Percentiles rank a stretch among this genome's conserved stretches.
These are phyloP conservation scores for Corvus cornix DNA, from an alignment of 2,113 vertebrate genomes.

Conservation along the genomic window DNA sequence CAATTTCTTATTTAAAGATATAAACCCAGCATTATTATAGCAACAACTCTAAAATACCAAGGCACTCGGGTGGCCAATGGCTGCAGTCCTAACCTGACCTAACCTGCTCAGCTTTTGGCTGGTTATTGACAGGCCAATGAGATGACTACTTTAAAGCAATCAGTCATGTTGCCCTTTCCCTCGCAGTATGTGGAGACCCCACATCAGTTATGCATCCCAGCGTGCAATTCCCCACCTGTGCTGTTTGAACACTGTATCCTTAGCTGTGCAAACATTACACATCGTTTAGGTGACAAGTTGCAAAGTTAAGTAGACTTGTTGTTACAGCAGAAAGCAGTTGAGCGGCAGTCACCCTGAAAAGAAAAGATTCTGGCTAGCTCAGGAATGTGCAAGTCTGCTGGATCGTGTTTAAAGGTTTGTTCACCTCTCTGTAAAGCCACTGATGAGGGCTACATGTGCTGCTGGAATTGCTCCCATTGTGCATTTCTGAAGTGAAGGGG, in stretches of 20 bases:
- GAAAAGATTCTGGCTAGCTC: not conserved
- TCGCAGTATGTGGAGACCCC: not conserved
- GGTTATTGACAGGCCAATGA: conserved; percentile 17
- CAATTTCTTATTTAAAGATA: not conserved
- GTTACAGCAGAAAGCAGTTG: conserved; percentile 53
- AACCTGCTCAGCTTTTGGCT: conserved; percentile 9
- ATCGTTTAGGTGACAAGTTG: conserved; percentile 43
- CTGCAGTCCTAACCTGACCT: conserved; percentile 34
- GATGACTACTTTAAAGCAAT: conserved; percentile 21
- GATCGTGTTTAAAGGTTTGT: not conserved
- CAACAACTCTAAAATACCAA: conserved; percentile 21
- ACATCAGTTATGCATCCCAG: not conserved
- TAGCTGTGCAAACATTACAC: conserved; percentile 57
- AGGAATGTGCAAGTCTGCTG: not conserved
- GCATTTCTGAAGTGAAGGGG: not conserved
- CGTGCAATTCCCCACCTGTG: conserved; percentile 7
- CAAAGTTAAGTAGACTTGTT: conserved; percentile 56
- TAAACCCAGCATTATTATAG: not conserved
- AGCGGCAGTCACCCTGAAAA: conserved; percentile 46
- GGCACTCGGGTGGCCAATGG: not conserved
- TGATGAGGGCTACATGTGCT: not conserved
- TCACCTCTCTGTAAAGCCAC: not conserved
- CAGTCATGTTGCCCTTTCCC: conserved; percentile 26
- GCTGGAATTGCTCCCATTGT: not conserved
- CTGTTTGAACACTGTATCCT: conserved; percentile 42